These are phyloP conservation scores for Frankliniella fusca DNA, from an alignment of 2,888 invertebrate species.

Conservation along the genomic window DNA sequence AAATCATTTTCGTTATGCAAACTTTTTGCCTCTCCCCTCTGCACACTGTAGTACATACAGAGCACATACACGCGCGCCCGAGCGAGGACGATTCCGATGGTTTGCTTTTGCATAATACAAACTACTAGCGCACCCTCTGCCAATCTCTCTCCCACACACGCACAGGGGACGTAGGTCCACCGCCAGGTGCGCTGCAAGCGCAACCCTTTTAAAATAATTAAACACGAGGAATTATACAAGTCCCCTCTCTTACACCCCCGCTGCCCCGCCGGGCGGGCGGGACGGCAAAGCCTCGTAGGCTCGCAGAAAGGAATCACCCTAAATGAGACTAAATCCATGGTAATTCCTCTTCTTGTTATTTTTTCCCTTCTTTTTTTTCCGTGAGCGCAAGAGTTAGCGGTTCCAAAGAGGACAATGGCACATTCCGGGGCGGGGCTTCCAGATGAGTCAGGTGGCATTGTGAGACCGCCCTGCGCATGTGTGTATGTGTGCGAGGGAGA, in stretches of 20 bases:
- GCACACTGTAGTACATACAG: no score
- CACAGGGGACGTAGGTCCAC: neutral
- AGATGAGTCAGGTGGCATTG: constrained; percentile 9
- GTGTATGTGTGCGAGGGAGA: neutral
- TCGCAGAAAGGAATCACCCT: neutral
- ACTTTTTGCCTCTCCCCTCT: no score
- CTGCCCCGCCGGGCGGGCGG: neutral
- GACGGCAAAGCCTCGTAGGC: neutral
- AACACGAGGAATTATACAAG: neutral
- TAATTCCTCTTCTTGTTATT: neutral
- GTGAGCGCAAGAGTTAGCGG: neutral
- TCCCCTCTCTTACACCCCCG: neutral
- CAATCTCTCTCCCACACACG: neutral
- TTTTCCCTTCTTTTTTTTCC: no score
- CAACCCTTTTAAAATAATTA: constrained; percentile 5
- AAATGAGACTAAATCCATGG: constrained; percentile 11
- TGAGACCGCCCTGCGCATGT: neutral
- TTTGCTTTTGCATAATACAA: no score
- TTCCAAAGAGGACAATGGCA: neutral
- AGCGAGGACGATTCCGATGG: no score
- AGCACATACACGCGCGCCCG: no score
- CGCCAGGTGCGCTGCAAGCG: neutral
- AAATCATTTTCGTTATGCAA: no score
- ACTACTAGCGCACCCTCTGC: neutral
- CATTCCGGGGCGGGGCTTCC: neutral